Percentiles rank a stretch among this genome's conserved stretches.
phyloP scores from a whole-genome alignment of 2,888 invertebrate species.

The Melitaea athalia region DNA sequence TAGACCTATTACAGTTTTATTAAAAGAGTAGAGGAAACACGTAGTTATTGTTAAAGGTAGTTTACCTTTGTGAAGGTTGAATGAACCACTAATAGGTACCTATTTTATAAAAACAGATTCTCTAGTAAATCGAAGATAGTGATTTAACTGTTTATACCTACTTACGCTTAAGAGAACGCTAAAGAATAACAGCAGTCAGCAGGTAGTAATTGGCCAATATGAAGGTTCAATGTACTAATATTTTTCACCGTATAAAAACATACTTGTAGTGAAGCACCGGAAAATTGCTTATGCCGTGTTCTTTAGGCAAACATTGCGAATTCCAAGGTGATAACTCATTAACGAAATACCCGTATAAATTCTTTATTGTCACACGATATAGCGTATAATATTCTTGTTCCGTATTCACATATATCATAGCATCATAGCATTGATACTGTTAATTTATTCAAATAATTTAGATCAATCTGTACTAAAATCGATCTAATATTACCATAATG shows the following conservation, averaged over 20 bases:
- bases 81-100: constrained; percentile 1
- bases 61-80: constrained; percentile 10
- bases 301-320: constrained; percentile 43
- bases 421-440: constrained; percentile 22
- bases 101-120: constrained; percentile 2
- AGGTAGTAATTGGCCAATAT: constrained; percentile 21
- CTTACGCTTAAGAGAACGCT: not conserved
- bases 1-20: not conserved
- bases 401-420: constrained; percentile 3
- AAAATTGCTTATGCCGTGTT: constrained; percentile 18
- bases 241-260: constrained; percentile 18
- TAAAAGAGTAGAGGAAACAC: not conserved
- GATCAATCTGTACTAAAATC: constrained; percentile 17
- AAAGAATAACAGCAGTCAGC: constrained; percentile 14
- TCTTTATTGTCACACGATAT: constrained; percentile 46
- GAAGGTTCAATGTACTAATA: constrained; percentile 22
- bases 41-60: not conserved
- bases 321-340: constrained; percentile 44
- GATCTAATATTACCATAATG: constrained; percentile 36
- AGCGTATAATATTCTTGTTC: constrained; percentile 20
- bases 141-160: constrained; percentile 14
- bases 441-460: constrained; percentile 37
- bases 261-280: constrained; percentile 11
- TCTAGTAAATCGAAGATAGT: not conserved
- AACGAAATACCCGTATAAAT: constrained; percentile 47